Conservation (phyloP, 2,113 vertebrate species). For the Erinaceus europaeus region DNA sequence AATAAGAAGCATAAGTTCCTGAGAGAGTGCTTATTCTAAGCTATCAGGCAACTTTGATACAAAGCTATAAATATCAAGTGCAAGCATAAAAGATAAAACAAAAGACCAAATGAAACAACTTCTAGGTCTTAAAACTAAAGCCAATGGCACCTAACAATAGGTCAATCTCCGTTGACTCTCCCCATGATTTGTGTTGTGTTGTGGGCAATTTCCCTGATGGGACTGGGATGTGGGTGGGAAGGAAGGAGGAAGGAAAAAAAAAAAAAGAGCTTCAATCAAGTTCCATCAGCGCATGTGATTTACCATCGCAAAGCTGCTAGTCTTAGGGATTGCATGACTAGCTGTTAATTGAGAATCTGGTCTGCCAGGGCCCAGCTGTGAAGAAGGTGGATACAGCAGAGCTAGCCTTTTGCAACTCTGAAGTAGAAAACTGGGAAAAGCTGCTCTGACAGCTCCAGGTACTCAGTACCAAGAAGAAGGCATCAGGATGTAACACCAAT, state of each 20-base stretch:
- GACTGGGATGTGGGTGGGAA: background rate
- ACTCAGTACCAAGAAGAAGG: slow-evolving; percentile 44
- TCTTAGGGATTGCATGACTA: slow-evolving; percentile 75
- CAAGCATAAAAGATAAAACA: slow-evolving; percentile 63
- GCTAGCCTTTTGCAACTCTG: slow-evolving; percentile 59
- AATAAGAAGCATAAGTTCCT: slow-evolving; percentile 51
- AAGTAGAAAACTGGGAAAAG: slow-evolving; percentile 45
- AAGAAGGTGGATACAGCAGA: slow-evolving; percentile 48
- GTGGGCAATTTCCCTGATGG: slow-evolving; percentile 69
- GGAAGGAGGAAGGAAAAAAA: slow-evolving; percentile 34
- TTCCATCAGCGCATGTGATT: slow-evolving; percentile 82
- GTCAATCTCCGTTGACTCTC: slow-evolving; percentile 76
- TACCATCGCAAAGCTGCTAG: slow-evolving; percentile 75
- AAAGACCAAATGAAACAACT: slow-evolving; percentile 64
- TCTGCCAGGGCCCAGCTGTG: slow-evolving; percentile 77
- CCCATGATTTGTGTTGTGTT: slow-evolving; percentile 53
- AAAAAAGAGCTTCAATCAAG: slow-evolving; percentile 78
- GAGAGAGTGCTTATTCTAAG: slow-evolving; percentile 59
- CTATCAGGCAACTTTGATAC: slow-evolving; percentile 61
- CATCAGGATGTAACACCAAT: slow-evolving; percentile 47
- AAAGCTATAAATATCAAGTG: slow-evolving; percentile 69
- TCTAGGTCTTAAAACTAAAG: slow-evolving; percentile 59
- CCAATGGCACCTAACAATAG: slow-evolving; percentile 58
- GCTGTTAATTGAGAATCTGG: slow-evolving; percentile 81
- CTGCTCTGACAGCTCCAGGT: slow-evolving; percentile 60